These are phyloP conservation scores for Listronotus oregonensis DNA, from an alignment of 1,140 invertebrate genomes.

Conservation along the genomic window DNA sequence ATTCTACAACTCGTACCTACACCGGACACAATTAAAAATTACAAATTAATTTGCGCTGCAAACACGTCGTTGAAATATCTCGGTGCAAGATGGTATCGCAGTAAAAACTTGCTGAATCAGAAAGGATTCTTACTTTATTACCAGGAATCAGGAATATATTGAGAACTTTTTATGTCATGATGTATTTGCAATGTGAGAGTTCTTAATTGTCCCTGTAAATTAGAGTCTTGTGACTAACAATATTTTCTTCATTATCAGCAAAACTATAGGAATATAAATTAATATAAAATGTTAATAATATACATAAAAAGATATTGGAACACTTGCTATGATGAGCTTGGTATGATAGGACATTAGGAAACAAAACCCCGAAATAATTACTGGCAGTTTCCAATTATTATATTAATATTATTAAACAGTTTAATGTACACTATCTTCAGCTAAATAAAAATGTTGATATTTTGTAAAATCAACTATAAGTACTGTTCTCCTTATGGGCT, in stretches of 20 bases:
- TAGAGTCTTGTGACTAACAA: no score
- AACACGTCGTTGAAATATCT: conserved; percentile 6
- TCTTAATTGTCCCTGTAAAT: neutral
- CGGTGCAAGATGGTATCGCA: neutral
- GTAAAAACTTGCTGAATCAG: conserved; percentile 8
- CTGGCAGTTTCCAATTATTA: no score
- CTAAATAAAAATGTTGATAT: no score
- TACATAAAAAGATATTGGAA: no score
- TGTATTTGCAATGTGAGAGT: neutral
- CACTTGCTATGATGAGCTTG: no score
- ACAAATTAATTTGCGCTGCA: conserved; percentile 37
- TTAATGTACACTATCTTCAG: no score
- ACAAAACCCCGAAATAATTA: no score
- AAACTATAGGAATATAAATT: no score
- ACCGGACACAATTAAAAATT: conserved; percentile 41
- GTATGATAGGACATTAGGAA: no score
- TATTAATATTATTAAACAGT: no score
- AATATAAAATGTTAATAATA: no score
- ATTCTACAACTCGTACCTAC: conserved; percentile 31
- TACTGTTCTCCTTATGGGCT: neutral
- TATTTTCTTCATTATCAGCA: no score
- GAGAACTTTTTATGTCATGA: neutral
- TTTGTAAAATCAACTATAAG: neutral
- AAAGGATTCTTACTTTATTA: conserved; percentile 6
- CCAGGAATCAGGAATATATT: conserved; percentile 7